phyloP scores from a whole-genome alignment of 2,113 vertebrate genomes.

The Pollimyrus isidori region DNA sequence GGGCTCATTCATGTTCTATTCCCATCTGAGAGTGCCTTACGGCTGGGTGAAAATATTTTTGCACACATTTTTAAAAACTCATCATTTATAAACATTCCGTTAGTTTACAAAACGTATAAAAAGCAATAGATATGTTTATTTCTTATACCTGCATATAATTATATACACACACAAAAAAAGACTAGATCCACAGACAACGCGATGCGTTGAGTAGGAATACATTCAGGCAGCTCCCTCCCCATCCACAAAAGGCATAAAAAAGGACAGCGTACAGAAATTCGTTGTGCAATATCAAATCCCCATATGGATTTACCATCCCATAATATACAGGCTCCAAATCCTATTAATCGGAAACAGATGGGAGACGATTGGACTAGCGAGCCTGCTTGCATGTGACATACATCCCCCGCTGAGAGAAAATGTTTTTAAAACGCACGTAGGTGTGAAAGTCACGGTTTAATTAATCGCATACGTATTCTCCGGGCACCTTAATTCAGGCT shows the following conservation, averaged over 20 bases:
- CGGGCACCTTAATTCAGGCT: neutral
- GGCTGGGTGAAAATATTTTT: neutral
- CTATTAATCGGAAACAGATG: slow-evolving; percentile 7
- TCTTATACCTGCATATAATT: neutral
- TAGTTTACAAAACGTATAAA: neutral
- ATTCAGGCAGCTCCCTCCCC: neutral
- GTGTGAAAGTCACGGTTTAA: neutral
- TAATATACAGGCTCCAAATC: neutral
- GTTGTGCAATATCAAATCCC: slow-evolving; percentile 15
- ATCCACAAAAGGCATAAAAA: neutral
- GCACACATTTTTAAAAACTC: neutral
- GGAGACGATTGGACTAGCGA: neutral
- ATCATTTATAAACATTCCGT: neutral
- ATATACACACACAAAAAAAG: neutral
- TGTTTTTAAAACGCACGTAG: neutral
- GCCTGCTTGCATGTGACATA: neutral
- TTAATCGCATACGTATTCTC: neutral
- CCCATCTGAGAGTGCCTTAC: neutral
- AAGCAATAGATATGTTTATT: neutral
- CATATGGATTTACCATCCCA: neutral
- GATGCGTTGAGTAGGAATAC: neutral
- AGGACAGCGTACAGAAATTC: neutral
- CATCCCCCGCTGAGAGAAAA: slow-evolving; percentile 5
- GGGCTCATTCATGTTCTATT: neutral
- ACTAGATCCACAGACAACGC: neutral